Percentiles rank a stretch among this genome's conserved stretches.
Evolutionary conservation across 2,797 vertebrate genomes (phyloP).

Genomic region (Australoheros facetus): DNA sequence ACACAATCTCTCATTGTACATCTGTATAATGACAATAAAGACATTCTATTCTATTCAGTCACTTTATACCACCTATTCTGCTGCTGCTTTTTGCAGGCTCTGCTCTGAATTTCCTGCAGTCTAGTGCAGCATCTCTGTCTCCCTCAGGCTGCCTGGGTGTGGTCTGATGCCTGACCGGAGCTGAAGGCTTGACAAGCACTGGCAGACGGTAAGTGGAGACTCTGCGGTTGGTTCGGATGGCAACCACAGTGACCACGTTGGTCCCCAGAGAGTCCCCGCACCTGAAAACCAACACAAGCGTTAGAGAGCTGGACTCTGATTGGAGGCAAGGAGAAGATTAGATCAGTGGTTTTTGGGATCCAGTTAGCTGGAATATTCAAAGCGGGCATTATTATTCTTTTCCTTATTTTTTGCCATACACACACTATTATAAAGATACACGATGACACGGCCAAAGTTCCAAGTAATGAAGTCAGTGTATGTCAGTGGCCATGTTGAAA

Average conservation of each 20-base stretch:
- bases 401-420: background rate
- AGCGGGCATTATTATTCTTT: no score
- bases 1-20: background rate
- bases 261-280: conserved; percentile 80
- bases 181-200: conserved; percentile 57
- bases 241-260: conserved; percentile 81
- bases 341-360: no score
- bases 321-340: background rate
- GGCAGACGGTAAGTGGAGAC: conserved; percentile 86
- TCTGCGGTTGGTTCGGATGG: conserved; percentile 82
- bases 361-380: no score
- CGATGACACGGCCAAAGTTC: no score
- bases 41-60: no score
- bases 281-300: conserved; percentile 69
- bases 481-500: background rate
- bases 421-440: background rate
- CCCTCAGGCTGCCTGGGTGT: background rate
- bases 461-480: background rate
- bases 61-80: conserved; percentile 36
- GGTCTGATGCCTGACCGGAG: conserved; percentile 38
- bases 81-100: conserved; percentile 34
- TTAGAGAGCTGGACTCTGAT: background rate
- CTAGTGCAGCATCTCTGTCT: conserved; percentile 26
- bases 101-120: conserved; percentile 50
- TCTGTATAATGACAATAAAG: no score